Evolutionary conservation across 2,113 vertebrate genomes (phyloP), one percentile per base, ranked within the genome.

Genomic region (Datnioides undecimradiatus): DNA sequence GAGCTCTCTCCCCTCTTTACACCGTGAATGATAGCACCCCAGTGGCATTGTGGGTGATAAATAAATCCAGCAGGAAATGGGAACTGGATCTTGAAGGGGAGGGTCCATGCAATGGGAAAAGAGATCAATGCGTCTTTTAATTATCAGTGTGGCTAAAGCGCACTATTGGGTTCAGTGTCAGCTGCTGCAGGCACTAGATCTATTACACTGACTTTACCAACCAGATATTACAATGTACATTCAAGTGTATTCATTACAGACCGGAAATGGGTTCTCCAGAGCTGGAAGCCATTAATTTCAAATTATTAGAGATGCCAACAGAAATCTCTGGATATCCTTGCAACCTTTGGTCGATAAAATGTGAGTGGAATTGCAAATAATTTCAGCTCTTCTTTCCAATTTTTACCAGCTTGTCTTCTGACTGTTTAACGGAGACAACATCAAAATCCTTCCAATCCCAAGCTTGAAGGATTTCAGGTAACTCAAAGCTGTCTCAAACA

Each of bases 81-180:
- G 80, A 90, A 90, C 86, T 86, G 81, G 88, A 89, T 90, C 85
- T 89, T 79, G 82, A 76, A 82, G 57, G 59, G 79, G 59, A 65
- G 88, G 83, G 74, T 73, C 73, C 66, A 62, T 29, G 60, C 55
- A 52, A 85, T 68, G 51, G 69, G 73, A 57, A 84, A 36, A 76
- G 64, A 67, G 88, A 94, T 94, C 93, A 86, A 94, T 95, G 90
- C 40, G 27, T 87, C 91, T 94, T 91, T 94, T 93, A 94, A 93
- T 94, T 92, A 93, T 84, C 85, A 85, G 81, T 76, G 82, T 41
- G 86, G 90, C 86, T 87, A 87, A 93, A 81, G 82, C 83, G 49
- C 25, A 73, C 88, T 79, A 64, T 81, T 88, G 88, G 86, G 81
- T 85, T 81, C 58, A 19, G 72, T 66, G 74, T 86, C 78, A 72